These are phyloP conservation scores for Rhorus exstirpatorius DNA, from an alignment of 2,888 invertebrate genomes.

Conservation along the genomic window DNA sequence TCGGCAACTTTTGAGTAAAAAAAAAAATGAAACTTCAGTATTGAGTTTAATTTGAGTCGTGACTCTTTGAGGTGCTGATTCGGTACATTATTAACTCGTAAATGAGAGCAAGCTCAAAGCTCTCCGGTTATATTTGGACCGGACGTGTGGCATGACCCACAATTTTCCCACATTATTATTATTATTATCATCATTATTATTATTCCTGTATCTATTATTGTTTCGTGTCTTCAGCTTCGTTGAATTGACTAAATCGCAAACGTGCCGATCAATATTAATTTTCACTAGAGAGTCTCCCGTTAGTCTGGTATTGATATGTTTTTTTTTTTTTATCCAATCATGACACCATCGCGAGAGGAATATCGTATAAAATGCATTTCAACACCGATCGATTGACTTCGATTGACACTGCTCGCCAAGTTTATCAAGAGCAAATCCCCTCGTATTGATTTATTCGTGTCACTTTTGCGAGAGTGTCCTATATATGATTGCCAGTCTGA, in stretches of 20 bases:
- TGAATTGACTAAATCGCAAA: slow-evolving; percentile 31
- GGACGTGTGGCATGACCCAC: background rate
- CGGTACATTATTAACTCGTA: background rate
- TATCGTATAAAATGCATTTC: slow-evolving; percentile 33
- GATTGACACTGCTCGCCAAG: slow-evolving; percentile 57
- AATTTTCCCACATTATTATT: slow-evolving; percentile 3
- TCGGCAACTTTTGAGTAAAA: too few relatives aligned
- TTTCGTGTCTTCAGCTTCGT: background rate
- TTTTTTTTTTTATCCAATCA: slow-evolving; percentile 72
- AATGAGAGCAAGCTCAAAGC: background rate
- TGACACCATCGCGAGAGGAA: slow-evolving; percentile 61
- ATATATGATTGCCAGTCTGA: slow-evolving; percentile 55
- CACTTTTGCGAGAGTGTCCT: slow-evolving; percentile 24
- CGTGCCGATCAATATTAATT: slow-evolving; percentile 28
- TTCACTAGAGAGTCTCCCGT: slow-evolving; percentile 30
- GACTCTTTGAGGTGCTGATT: background rate
- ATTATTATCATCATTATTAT: background rate
- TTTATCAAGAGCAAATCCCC: slow-evolving; percentile 48
- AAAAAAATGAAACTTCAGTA: too few relatives aligned
- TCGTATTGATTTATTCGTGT: slow-evolving; percentile 17
- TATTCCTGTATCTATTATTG: slow-evolving; percentile 6
- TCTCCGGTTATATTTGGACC: background rate
- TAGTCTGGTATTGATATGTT: slow-evolving; percentile 29
- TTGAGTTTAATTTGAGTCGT: too few relatives aligned
- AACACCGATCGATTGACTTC: slow-evolving; percentile 61